Base-by-base conservation (phyloP, 2,888 invertebrate genomes). In the Andrena praecox region DNA sequence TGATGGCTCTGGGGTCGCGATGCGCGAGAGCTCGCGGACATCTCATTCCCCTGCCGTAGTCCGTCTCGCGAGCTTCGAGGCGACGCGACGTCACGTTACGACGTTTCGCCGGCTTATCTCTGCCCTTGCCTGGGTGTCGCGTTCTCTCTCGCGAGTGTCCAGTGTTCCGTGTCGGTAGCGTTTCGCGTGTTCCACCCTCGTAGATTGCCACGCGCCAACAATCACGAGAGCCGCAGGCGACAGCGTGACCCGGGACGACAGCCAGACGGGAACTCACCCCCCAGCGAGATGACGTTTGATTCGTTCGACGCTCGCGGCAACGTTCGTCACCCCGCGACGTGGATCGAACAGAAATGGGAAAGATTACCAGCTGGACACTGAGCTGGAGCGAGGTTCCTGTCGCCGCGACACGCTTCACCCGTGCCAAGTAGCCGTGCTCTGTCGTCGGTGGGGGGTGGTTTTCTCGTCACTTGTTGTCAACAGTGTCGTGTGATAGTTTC, bases 11-110 rank as follows among this genome's bases (percentile, higher is more conserved):
- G 88, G 86, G 83, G 89, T 91, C 90, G 92, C 85, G 86, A 79
- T 90, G 90, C 88, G 90, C 90, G 89, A 88, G 87, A 88, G 90
- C 89, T 89, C 70, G 87, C 87, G 76, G 85, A 91, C 89, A 90
- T 89, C 91, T 89, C 91, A 92, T 93, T 92, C 91, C 91, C 85
- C 90, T 90, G 85, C 91, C 90, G 91, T 92, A 92, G 93, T 93
- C 88, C 90, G 92, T 91, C 91, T 91, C 92, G 92, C 87, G 92
- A 92, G 89, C 92, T 90, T 91, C 90, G 91, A 87, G 90, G 86
- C 87, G 90, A 89, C 88, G 89, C 84, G 76, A 86, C 85, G 73
- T 82, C 86, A 83, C 74, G 74, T 81, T 42, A 42, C 42, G 42
- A 42, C 42, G 42, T 42, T 42, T 81, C 56, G 73, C 75, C 85